Evolutionary conservation across 2,888 invertebrate genomes (phyloP).

Genomic region (Exocentrus adspersus): DNA sequence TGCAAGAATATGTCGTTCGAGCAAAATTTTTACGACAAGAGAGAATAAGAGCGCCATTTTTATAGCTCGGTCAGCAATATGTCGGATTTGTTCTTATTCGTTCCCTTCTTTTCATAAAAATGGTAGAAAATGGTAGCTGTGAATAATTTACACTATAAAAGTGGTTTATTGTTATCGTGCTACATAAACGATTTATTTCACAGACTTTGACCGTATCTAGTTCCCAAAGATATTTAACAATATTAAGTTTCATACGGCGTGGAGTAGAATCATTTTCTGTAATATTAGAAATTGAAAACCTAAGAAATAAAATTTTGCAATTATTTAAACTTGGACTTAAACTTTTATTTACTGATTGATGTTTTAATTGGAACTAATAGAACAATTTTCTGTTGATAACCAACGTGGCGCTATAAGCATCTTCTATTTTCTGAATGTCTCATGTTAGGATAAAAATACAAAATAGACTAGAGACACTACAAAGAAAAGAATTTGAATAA

Average conservation of each 20-base stretch:
- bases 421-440: too few relatives aligned
- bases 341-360: too few relatives aligned
- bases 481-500: too few relatives aligned
- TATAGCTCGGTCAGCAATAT: slow-evolving; percentile 42
- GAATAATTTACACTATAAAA: slow-evolving; percentile 40
- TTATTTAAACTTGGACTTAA: neutral
- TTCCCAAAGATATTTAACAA: slow-evolving; percentile 14
- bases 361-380: too few relatives aligned
- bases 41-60: slow-evolving; percentile 36
- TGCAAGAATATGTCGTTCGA: slow-evolving; percentile 41
- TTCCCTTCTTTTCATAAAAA: slow-evolving; percentile 33
- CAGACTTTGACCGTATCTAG: slow-evolving; percentile 18
- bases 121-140: slow-evolving; percentile 26
- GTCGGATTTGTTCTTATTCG: slow-evolving; percentile 35
- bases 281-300: too few relatives aligned
- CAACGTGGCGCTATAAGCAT: too few relatives aligned
- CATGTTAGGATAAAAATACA: too few relatives aligned
- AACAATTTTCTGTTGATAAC: too few relatives aligned
- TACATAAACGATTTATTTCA: slow-evolving; percentile 28
- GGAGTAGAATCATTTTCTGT: neutral
- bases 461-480: too few relatives aligned
- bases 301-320: slow-evolving; percentile 4
- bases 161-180: slow-evolving; percentile 24
- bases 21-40: slow-evolving; percentile 43
- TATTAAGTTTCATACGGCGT: slow-evolving; percentile 14